Evolutionary conservation across 2,113 vertebrate species (phyloP).

Genomic region (Sarotherodon lohbergeri): DNA sequence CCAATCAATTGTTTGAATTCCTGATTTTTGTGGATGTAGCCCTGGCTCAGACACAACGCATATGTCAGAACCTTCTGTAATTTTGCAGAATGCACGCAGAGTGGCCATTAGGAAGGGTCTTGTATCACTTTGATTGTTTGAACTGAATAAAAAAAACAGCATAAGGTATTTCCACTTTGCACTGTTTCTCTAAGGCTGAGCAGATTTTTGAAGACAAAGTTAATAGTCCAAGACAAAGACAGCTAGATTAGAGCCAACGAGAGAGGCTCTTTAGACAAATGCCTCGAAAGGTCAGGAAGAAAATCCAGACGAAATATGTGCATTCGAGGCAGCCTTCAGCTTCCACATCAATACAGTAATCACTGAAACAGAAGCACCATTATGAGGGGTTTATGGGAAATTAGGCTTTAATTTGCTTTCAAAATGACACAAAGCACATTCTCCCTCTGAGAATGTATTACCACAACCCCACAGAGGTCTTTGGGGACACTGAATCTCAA

Average conservation of each 20-base stretch:
- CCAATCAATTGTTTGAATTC: background rate
- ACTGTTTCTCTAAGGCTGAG: background rate
- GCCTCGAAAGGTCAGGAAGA: background rate
- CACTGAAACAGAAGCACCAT: constrained; percentile 24
- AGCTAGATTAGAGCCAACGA: background rate
- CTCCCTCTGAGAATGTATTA: background rate
- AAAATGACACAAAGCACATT: background rate
- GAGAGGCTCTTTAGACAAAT: background rate
- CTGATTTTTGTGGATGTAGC: background rate
- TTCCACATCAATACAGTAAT: constrained; percentile 38
- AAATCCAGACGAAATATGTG: constrained; percentile 2
- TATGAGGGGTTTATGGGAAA: constrained; percentile 17
- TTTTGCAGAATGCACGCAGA: background rate
- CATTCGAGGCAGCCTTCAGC: constrained; percentile 4
- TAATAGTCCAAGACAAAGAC: background rate
- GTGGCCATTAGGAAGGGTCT: background rate
- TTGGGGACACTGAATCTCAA: background rate
- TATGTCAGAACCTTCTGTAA: background rate
- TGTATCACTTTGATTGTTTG: background rate
- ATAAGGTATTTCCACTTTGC: background rate
- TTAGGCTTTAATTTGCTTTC: background rate
- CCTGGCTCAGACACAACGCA: background rate
- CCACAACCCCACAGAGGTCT: background rate
- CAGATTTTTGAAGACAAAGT: background rate
- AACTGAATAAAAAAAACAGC: background rate